Conservation (phyloP, 2,797 vertebrate genomes). For the Molossus alvarezi region DNA sequence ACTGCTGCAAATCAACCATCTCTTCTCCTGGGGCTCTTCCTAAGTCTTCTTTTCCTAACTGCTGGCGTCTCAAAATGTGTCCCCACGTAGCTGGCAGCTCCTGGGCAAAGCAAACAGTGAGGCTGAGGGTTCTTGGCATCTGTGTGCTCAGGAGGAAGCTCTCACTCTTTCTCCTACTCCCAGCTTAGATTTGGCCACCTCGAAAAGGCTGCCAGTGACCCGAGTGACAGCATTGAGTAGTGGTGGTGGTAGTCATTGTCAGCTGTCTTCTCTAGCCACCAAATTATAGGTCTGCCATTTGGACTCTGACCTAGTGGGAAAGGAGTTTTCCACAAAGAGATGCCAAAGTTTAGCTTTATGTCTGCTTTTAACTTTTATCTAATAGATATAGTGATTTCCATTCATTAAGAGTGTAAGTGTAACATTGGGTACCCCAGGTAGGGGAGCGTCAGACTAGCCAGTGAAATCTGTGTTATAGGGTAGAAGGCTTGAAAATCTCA, state of each 20-base stretch:
- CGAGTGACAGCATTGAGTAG: neutral
- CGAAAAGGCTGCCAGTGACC: neutral
- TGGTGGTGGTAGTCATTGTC: neutral
- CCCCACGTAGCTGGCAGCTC: neutral
- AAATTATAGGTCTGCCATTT: slow-evolving; percentile 1
- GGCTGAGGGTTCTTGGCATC: neutral
- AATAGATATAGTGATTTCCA: neutral
- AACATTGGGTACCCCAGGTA: neutral
- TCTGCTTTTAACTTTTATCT: slow-evolving; percentile 43
- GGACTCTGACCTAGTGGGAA: neutral
- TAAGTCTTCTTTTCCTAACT: neutral
- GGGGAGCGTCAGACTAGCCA: neutral
- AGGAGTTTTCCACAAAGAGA: neutral
- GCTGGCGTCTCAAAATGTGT: neutral
- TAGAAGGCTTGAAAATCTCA: slow-evolving; percentile 44
- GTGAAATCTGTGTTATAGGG: neutral
- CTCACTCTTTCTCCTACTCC: neutral
- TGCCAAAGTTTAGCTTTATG: neutral
- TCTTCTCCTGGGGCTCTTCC: neutral
- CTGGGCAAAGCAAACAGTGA: neutral
- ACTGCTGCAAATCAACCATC: neutral
- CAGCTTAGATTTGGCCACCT: neutral
- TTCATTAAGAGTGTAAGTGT: neutral
- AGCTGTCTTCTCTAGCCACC: neutral
- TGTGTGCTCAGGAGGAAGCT: neutral